Percentiles rank a stretch among this genome's conserved stretches.
These are phyloP conservation scores for Barypeithes pellucidus DNA, from an alignment of 2,888 invertebrate genomes.

Conservation along the genomic window DNA sequence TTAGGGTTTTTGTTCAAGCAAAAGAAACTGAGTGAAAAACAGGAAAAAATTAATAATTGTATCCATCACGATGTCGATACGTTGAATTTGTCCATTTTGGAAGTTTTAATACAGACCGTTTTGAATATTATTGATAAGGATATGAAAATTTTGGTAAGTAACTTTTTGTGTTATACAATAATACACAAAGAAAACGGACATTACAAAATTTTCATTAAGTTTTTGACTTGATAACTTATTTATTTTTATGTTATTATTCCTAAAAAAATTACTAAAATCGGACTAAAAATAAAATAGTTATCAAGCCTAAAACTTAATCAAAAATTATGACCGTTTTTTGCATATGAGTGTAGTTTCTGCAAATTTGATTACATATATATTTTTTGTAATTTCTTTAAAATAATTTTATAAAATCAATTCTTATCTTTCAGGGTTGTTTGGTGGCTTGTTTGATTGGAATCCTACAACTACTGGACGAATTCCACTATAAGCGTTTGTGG, in stretches of 20 bases:
- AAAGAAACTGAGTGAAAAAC: slow-evolving; percentile 70
- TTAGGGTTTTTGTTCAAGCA: slow-evolving; percentile 78
- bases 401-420: too few species aligned
- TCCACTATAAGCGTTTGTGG: slow-evolving; percentile 91
- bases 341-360: too few species aligned
- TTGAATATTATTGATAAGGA: slow-evolving; percentile 85
- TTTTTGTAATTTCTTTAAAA: background rate
- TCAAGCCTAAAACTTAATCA: too few species aligned
- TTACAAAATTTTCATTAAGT: too few species aligned
- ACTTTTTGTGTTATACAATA: too few species aligned
- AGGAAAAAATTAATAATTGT: slow-evolving; percentile 76
- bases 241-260: too few species aligned
- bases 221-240: too few species aligned
- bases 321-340: too few species aligned
- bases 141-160: slow-evolving; percentile 73
- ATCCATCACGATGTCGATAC: slow-evolving; percentile 88
- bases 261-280: too few species aligned
- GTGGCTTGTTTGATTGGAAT: slow-evolving; percentile 91
- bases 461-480: slow-evolving; percentile 88
- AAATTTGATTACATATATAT: too few species aligned
- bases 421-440: slow-evolving; percentile 80
- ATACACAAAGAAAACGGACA: too few species aligned
- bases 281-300: too few species aligned
- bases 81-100: slow-evolving; percentile 84
- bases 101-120: slow-evolving; percentile 90